phyloP scores from a whole-genome alignment of 1,140 invertebrate genomes.

The Piezodorus guildinii region DNA sequence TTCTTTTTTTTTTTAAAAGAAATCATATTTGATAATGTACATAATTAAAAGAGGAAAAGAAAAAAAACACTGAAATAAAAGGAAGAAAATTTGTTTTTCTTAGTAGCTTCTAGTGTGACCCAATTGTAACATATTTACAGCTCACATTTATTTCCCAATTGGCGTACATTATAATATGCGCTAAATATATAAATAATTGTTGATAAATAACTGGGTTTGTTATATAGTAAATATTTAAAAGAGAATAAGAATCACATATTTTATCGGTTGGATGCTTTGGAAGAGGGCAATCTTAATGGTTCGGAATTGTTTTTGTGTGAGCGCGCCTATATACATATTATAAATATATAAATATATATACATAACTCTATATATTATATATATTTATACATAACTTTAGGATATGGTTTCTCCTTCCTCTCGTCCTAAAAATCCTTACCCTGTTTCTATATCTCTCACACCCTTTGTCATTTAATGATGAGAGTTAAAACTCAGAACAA shows the following conservation, averaged over 20 bases:
- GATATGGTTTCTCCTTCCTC: conserved; percentile 14
- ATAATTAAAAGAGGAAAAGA: conserved; percentile 11
- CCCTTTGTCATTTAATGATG: conserved; percentile 2
- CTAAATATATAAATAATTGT: conserved; percentile 20
- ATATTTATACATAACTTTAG: conserved; percentile 23
- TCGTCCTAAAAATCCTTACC: conserved; percentile 7
- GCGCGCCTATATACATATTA: conserved; percentile 6
- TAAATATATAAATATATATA: conserved; percentile 20
- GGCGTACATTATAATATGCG: conserved; percentile 11
- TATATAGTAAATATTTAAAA: conserved; percentile 13
- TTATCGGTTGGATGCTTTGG: conserved; percentile 10
- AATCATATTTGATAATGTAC: conserved; percentile 11
- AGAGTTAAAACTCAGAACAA: conserved; percentile 22
- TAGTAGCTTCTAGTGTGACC: conserved; percentile 27
- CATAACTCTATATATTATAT: conserved; percentile 19
- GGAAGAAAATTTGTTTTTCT: conserved; percentile 4
- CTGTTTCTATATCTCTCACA: conserved; percentile 7
- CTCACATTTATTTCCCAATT: conserved; percentile 17
- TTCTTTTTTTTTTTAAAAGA: conserved; percentile 17
- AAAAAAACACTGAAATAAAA: conserved; percentile 3
- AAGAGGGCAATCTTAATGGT: conserved; percentile 3
- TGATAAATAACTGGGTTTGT: conserved; percentile 21
- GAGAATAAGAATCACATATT: neutral
- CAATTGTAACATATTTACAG: conserved; percentile 22
- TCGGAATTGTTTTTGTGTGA: neutral